A percentile compares a stretch with the other conserved stretches of the same genome.
phyloP scores from a whole-genome alignment of 1,140 invertebrate species.

The Calosoma granatense region DNA sequence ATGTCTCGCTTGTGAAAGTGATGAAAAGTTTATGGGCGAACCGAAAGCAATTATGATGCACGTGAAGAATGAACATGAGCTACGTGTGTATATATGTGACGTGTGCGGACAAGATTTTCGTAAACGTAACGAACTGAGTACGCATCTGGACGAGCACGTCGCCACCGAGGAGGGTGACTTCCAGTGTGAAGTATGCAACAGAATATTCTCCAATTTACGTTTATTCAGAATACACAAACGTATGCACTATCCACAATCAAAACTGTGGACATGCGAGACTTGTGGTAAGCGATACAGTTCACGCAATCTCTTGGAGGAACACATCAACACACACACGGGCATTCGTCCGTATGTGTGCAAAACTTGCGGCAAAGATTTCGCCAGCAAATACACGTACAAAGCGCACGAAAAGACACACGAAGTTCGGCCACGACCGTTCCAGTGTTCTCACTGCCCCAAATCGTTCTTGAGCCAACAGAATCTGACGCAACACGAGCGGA shows the following conservation, averaged over 20 bases:
- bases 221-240: conserved; percentile 52
- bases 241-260: conserved; percentile 49
- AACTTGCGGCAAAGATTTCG: conserved; percentile 59
- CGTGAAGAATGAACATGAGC: conserved; percentile 46
- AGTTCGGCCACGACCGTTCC: conserved; percentile 52
- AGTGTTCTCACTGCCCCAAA: conserved; percentile 57
- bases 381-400: conserved; percentile 66
- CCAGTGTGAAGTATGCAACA: conserved; percentile 53
- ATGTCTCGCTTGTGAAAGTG: conserved; percentile 47
- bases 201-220: conserved; percentile 50
- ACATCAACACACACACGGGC: conserved; percentile 60
- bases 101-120: conserved; percentile 55
- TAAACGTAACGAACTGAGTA: conserved; percentile 48
- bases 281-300: conserved; percentile 58
- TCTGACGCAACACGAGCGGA: conserved; percentile 59
- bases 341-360: conserved; percentile 53
- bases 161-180: conserved; percentile 47
- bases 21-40: conserved; percentile 38
- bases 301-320: conserved; percentile 55
- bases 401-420: conserved; percentile 66
- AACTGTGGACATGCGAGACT: conserved; percentile 50
- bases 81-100: conserved; percentile 58
- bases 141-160: conserved; percentile 56
- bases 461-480: conserved; percentile 66
- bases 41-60: conserved; percentile 49